Evolutionary conservation across 2,797 vertebrate species (phyloP), one percentile per base, ranked within the genome.

Genomic region (Meda fulgida): DNA sequence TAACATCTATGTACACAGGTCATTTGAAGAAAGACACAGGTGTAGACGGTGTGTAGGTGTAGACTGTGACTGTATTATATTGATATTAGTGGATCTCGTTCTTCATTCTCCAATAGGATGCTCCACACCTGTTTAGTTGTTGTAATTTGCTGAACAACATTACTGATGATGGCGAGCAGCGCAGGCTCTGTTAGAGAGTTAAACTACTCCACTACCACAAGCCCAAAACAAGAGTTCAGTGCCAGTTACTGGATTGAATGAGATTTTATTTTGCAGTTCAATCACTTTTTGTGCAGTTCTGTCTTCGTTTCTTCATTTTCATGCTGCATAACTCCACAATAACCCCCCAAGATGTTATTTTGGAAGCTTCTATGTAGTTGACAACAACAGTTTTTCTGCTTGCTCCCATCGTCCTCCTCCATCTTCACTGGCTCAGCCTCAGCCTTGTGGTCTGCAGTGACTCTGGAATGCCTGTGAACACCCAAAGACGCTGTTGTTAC

Each of bases 391-490:
- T 70, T 40, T 40, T 7, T 16, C n/a, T 71, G 23, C 7, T 29
- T 71, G n/a, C 13, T 7, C 29, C 26, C 63, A 65, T 80, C 89
- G 90, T 79, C 79, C 89, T 89, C 88, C 85, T 81, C 29, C 84
- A 83, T 90, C 84, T 83, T 80, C 87, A 89, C 85, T 91, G 80
- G 55, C 81, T 84, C 21, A 9, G 75, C 89, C 69, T 89, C 31
- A 19, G 83, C 88, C 77, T 87, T 89, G 65, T 83, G 89, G 82
- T 80, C 84, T 87, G 70, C 73, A 48, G 92, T 75, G 88, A 94
- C 93, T 93, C 91, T 90, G 90, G 93, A 94, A 96, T 95, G 93
- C 94, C 91, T 95, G 86, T 86, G 86, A 91, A 92, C 91, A 91
- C 91, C 93, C 87, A 81, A 81, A 81, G 63, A 60, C 88, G 88